phyloP scores from a whole-genome alignment of 2,113 vertebrate species.

The Pica pica region DNA sequence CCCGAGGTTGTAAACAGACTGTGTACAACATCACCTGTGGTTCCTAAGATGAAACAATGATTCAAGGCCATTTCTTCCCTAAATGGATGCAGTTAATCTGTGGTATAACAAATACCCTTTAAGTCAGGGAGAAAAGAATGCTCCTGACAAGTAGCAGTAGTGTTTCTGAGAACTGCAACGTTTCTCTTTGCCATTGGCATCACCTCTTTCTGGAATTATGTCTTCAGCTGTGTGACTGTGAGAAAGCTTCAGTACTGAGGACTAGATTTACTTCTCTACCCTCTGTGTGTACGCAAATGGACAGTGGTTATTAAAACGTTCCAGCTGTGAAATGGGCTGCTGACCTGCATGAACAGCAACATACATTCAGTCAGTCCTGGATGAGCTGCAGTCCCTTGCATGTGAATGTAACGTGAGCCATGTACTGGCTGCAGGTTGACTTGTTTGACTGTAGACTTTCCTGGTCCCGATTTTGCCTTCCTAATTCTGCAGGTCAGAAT shows the following conservation, averaged over 20 bases:
- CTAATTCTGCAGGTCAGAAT: neutral
- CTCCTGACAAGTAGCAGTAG: neutral
- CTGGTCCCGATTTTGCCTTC: neutral
- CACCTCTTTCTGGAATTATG: neutral
- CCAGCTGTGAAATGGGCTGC: neutral
- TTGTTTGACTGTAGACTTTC: neutral
- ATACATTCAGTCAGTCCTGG: too few species aligned
- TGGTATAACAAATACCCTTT: constrained; percentile 26
- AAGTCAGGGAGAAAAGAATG: neutral
- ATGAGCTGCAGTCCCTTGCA: neutral
- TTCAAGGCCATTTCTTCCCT: constrained; percentile 32
- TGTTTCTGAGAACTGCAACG: neutral
- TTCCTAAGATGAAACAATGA: constrained; percentile 54
- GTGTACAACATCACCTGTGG: constrained; percentile 61
- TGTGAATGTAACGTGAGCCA: neutral
- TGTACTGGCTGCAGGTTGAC: neutral
- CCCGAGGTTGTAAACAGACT: constrained; percentile 57
- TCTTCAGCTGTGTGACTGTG: neutral
- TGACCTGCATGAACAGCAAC: neutral
- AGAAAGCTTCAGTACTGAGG: neutral
- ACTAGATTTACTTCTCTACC: neutral
- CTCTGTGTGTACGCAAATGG: neutral
- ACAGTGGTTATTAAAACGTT: neutral
- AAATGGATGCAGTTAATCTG: constrained; percentile 55
- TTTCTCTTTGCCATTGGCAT: neutral